Conservation (phyloP, 2,113 vertebrate species). For the Pheucticus melanocephalus region DNA sequence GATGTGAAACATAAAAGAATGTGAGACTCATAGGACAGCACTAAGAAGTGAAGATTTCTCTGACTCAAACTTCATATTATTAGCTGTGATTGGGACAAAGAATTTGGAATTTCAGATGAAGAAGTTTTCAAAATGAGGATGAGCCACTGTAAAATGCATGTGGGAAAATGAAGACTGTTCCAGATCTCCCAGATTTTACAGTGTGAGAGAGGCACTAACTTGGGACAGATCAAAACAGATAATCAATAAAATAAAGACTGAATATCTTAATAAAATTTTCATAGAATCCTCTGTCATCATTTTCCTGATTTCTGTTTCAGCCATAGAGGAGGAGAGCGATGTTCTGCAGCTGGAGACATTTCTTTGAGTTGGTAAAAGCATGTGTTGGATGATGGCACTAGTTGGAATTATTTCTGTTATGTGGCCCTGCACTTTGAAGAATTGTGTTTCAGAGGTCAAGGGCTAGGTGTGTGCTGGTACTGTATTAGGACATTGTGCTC, state of each 20-base stretch:
- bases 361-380: background rate
- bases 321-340: background rate
- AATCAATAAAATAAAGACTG: background rate
- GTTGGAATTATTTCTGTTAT: background rate
- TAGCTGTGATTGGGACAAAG: background rate
- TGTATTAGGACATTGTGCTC: background rate
- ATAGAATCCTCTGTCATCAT: background rate
- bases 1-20: background rate
- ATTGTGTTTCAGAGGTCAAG: background rate
- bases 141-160: background rate
- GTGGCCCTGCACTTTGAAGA: background rate
- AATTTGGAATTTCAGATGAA: background rate
- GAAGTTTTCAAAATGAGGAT: background rate
- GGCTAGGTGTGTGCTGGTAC: background rate
- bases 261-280: background rate
- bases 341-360: background rate
- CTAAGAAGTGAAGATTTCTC: background rate
- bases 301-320: background rate
- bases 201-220: background rate
- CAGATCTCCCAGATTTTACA: background rate
- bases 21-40: background rate
- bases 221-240: background rate
- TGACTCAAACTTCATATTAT: background rate
- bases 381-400: background rate
- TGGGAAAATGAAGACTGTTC: background rate